Percentiles rank a stretch among this genome's conserved stretches.
Evolutionary conservation across 2,797 vertebrate species (phyloP).

Genomic region (Danionella dracula): DNA sequence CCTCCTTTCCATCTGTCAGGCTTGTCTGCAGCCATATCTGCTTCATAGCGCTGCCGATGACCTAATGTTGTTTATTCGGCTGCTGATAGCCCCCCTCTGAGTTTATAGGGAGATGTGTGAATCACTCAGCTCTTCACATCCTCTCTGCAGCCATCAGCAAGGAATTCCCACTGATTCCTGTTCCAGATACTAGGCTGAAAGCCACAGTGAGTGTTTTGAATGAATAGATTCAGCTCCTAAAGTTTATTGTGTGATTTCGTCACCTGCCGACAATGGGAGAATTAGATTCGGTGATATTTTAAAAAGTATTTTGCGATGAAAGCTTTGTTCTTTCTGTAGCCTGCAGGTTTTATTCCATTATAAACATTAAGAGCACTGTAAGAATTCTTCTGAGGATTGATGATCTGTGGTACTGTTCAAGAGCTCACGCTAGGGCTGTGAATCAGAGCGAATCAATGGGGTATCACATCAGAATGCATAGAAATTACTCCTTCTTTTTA

Average conservation of each 20-base stretch:
- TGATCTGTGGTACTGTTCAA: slow-evolving; percentile 20
- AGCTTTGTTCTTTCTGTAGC: not conserved
- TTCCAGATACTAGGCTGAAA: not conserved
- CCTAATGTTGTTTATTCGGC: not conserved
- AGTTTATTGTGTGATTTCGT: not conserved
- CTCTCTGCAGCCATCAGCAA: not conserved
- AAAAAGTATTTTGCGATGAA: not conserved
- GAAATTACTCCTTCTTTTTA: not conserved
- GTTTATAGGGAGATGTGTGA: not conserved
- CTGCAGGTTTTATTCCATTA: slow-evolving; percentile 28
- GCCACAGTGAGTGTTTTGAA: not conserved
- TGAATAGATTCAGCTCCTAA: not conserved
- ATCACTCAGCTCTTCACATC: not conserved
- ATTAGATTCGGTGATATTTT: not conserved
- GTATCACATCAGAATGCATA: slow-evolving; percentile 11
- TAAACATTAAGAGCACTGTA: slow-evolving; percentile 25
- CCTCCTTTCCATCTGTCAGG: slow-evolving; percentile 12
- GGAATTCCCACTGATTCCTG: not conserved
- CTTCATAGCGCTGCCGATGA: not conserved
- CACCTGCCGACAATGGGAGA: not conserved
- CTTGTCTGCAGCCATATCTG: not conserved
- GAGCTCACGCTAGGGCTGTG: slow-evolving; percentile 11
- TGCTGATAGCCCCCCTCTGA: not conserved
- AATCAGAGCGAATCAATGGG: slow-evolving; percentile 6
- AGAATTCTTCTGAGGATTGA: slow-evolving; percentile 13